phyloP scores from a whole-genome alignment of 1,140 invertebrate species.

The Panagrolaimus sp. region DNA sequence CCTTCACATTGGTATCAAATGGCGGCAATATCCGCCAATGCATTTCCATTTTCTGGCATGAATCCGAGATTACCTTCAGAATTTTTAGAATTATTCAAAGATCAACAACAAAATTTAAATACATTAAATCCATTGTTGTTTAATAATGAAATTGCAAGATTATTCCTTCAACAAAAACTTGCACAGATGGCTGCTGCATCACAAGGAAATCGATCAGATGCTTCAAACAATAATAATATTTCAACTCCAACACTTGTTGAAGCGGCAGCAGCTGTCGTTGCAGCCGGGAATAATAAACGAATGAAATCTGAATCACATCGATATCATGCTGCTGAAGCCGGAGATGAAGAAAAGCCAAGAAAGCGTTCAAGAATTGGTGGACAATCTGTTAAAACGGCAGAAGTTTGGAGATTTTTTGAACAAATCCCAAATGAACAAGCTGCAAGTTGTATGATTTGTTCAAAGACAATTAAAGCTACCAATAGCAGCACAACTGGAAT shows the following conservation, averaged over 20 bases:
- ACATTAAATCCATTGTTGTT: too few species aligned
- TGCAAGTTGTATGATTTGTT: slow-evolving; percentile 33
- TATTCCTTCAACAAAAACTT: slow-evolving; percentile 4
- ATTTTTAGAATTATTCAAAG: neutral
- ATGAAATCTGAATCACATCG: neutral
- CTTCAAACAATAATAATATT: neutral
- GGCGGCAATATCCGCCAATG: slow-evolving; percentile 8
- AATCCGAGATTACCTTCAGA: neutral
- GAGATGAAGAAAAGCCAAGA: slow-evolving; percentile 25
- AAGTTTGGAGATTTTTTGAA: slow-evolving; percentile 38
- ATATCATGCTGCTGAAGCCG: neutral
- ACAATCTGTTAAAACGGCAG: slow-evolving; percentile 37
- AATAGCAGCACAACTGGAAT: slow-evolving; percentile 45
- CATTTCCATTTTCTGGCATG: neutral
- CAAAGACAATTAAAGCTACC: slow-evolving; percentile 42
- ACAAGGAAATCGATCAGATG: neutral
- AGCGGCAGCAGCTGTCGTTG: neutral
- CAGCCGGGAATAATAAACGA: neutral
- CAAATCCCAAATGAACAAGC: slow-evolving; percentile 36
- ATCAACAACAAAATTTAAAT: neutral
- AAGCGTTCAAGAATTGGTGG: slow-evolving; percentile 31
- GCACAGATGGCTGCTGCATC: neutral
- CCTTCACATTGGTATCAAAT: neutral
- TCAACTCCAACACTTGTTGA: neutral
- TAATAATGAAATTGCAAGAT: neutral